These are phyloP conservation scores for Lamproptera curius DNA, from an alignment of 2,888 invertebrate genomes.

Conservation along the genomic window DNA sequence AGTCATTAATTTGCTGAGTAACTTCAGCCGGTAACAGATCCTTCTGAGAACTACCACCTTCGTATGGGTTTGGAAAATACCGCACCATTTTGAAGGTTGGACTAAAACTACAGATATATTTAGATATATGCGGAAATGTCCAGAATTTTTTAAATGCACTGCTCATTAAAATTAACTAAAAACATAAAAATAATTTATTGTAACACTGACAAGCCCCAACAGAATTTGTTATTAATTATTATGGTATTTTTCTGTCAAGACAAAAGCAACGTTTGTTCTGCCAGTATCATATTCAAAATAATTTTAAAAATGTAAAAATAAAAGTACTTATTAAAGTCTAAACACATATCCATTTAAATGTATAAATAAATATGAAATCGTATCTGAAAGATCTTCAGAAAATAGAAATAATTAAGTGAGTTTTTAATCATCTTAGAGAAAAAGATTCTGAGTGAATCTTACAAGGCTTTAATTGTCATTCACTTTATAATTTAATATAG, in stretches of 20 bases:
- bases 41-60: constrained; percentile 32
- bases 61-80: constrained; percentile 58
- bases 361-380: too few relatives aligned
- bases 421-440: too few relatives aligned
- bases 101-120: constrained; percentile 32
- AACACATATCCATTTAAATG: too few relatives aligned
- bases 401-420: too few relatives aligned
- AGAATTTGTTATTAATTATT: constrained; percentile 3
- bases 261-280: background rate
- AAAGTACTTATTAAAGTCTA: too few relatives aligned
- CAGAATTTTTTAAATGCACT: constrained; percentile 26
- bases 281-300: background rate
- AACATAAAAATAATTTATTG: too few relatives aligned
- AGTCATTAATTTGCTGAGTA: constrained; percentile 45
- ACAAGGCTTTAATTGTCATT: too few relatives aligned
- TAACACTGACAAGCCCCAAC: too few relatives aligned
- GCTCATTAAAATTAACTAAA: constrained; percentile 32
- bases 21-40: constrained; percentile 42
- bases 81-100: constrained; percentile 56
- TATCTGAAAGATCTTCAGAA: too few relatives aligned
- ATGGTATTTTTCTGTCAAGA: background rate
- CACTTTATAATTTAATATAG: too few relatives aligned
- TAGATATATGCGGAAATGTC: constrained; percentile 30
- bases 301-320: too few relatives aligned
- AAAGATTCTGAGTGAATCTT: too few relatives aligned